Conservation (phyloP, 2,797 vertebrate genomes). For the Brachyrhaphis roseni region DNA sequence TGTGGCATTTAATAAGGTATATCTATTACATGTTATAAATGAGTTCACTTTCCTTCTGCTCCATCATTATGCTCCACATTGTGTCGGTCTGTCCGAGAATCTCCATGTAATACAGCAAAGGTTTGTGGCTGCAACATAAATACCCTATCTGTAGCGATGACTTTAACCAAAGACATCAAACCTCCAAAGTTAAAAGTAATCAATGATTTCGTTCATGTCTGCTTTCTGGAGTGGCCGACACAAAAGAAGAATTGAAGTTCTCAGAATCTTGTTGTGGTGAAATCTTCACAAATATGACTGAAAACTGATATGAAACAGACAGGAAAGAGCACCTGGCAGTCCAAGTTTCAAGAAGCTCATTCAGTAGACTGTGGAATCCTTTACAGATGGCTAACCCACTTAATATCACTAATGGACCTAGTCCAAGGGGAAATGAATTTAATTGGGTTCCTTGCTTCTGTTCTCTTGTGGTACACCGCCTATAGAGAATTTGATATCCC, state of each 20-base stretch:
- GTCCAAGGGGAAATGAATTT: conserved; percentile 14
- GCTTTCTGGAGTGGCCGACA: neutral
- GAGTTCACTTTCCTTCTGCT: neutral
- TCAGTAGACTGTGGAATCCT: conserved; percentile 16
- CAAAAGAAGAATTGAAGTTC: neutral
- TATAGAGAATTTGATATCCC: conserved; percentile 46
- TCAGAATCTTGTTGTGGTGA: neutral
- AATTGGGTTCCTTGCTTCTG: conserved; percentile 68
- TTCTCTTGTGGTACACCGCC: conserved; percentile 59
- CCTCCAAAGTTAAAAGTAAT: neutral
- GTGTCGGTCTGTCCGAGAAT: neutral
- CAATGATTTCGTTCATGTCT: neutral
- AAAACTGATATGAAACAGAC: neutral
- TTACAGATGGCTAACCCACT: conserved; percentile 28
- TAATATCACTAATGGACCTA: conserved; percentile 24
- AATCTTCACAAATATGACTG: neutral
- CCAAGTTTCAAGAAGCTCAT: conserved; percentile 15
- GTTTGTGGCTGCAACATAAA: neutral
- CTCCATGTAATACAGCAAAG: neutral
- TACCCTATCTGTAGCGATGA: neutral
- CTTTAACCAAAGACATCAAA: neutral
- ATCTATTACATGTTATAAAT: neutral
- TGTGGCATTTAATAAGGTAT: neutral
- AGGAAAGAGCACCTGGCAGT: neutral
- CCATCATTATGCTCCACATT: neutral